These are phyloP conservation scores for Leptoclinus maculatus DNA, from an alignment of 2,797 vertebrate species.

Conservation along the genomic window DNA sequence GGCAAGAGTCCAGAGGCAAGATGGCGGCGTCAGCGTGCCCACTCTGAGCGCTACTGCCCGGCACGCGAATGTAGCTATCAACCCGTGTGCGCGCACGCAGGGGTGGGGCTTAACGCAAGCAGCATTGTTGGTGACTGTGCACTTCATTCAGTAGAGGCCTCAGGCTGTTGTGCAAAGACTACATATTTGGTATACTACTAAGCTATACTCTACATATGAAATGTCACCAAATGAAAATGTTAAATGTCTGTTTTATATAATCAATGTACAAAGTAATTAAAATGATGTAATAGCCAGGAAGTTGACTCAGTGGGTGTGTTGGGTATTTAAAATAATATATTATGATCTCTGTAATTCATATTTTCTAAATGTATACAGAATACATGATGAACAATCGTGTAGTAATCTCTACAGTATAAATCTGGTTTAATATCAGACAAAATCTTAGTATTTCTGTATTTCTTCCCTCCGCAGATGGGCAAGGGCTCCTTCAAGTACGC, in stretches of 20 bases:
- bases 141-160: slow-evolving; percentile 16
- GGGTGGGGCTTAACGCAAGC: slow-evolving; percentile 67
- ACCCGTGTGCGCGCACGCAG: slow-evolving; percentile 64
- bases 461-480: slow-evolving; percentile 78
- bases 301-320: neutral
- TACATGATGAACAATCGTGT: neutral
- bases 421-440: too few relatives aligned
- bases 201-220: neutral
- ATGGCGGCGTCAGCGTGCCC: slow-evolving; percentile 82
- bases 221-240: neutral
- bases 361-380: neutral
- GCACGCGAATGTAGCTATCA: slow-evolving; percentile 68
- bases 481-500: slow-evolving; percentile 90
- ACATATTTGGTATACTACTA: neutral
- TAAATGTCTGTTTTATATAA: neutral
- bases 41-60: slow-evolving; percentile 58
- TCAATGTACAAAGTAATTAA: neutral
- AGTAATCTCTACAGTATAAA: too few relatives aligned
- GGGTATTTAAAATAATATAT: neutral
- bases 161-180: neutral
- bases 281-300: neutral
- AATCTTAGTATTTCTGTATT: too few relatives aligned
- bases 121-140: slow-evolving; percentile 49
- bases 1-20: slow-evolving; percentile 55
- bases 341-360: too few relatives aligned